Conservation (phyloP, 2,113 vertebrate genomes). For the Poeciliopsis turrubarensis region DNA sequence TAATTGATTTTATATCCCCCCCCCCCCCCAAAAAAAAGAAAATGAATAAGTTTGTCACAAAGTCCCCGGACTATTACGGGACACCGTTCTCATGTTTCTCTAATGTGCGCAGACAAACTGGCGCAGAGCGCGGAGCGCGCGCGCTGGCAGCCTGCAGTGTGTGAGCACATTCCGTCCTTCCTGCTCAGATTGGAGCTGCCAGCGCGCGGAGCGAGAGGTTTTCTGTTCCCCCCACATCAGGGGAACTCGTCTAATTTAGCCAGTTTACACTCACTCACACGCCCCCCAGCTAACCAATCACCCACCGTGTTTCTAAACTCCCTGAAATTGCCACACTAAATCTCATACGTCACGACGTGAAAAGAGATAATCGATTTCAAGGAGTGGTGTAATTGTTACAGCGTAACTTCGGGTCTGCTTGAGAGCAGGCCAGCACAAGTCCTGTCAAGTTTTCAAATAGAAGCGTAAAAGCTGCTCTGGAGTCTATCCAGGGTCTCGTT, state of each 20-base stretch:
- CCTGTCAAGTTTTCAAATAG: constrained; percentile 31
- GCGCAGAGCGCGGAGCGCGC: background rate
- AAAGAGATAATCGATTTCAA: constrained; percentile 24
- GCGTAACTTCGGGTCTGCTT: constrained; percentile 14
- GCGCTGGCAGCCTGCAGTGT: constrained; percentile 43
- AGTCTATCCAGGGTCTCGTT: too few species aligned
- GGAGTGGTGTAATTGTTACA: constrained; percentile 37
- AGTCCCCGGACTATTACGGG: too few species aligned
- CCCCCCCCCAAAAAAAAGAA: too few species aligned
- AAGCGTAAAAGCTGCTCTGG: background rate
- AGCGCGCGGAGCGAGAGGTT: constrained; percentile 53
- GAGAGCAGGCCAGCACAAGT: constrained; percentile 41
- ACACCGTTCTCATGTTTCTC: background rate
- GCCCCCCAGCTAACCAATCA: background rate
- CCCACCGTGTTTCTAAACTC: background rate
- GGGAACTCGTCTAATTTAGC: constrained; percentile 36
- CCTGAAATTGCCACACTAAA: background rate
- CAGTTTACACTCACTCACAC: constrained; percentile 14
- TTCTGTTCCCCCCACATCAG: constrained; percentile 49
- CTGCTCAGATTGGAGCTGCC: constrained; percentile 70
- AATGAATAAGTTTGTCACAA: too few species aligned
- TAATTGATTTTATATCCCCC: too few species aligned
- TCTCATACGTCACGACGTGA: background rate
- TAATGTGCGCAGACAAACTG: background rate
- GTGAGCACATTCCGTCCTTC: constrained; percentile 76